These are phyloP conservation scores for Oreochromis tanganicae DNA, from an alignment of 2,113 vertebrate species.

Conservation along the genomic window DNA sequence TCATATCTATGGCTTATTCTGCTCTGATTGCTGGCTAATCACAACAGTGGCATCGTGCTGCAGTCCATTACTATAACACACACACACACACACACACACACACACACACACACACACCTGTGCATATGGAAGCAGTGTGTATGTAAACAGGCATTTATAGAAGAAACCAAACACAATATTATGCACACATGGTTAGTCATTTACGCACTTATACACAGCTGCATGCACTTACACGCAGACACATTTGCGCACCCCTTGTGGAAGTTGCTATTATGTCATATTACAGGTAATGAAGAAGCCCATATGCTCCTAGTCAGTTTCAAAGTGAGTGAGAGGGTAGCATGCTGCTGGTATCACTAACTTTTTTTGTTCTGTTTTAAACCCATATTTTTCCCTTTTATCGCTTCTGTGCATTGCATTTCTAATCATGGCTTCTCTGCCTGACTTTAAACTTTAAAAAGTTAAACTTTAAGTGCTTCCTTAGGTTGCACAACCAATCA, in stretches of 20 bases:
- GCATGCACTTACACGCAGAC: not conserved
- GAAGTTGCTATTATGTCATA: constrained; percentile 43
- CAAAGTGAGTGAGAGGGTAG: not conserved
- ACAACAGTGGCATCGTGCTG: constrained; percentile 24
- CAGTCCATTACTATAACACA: constrained; percentile 2
- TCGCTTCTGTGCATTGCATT: not conserved
- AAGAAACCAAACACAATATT: not conserved
- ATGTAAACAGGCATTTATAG: not conserved
- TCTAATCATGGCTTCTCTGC: not conserved
- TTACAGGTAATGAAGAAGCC: constrained; percentile 62
- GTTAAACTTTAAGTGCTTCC: not conserved
- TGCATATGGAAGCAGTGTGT: not conserved
- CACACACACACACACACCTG: not conserved
- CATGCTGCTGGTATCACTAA: not conserved
- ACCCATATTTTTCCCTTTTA: not conserved
- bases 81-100: not conserved
- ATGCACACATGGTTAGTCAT: not conserved
- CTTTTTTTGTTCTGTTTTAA: not conserved
- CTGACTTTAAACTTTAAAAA: not conserved
- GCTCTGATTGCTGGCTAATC: constrained; percentile 64
- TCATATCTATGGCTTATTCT: constrained; percentile 50
- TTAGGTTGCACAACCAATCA: not conserved
- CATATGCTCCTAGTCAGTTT: constrained; percentile 50
- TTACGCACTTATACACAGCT: not conserved
- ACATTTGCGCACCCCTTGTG: not conserved